Evolutionary conservation across 2,113 vertebrate species (phyloP).

Genomic region (Macheiramphus alcinus): DNA sequence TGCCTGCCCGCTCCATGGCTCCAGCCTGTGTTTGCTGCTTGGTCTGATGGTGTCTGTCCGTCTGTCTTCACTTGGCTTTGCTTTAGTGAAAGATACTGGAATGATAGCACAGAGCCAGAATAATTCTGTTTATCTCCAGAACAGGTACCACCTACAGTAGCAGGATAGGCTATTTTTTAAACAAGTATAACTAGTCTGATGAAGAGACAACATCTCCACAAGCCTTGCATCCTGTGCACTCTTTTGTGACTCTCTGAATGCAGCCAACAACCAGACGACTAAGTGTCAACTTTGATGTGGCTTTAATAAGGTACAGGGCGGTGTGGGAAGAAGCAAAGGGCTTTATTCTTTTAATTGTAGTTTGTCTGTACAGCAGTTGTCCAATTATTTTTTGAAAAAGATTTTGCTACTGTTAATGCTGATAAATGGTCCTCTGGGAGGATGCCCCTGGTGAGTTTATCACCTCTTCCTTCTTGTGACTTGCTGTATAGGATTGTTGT

Average conservation of each 20-base stretch:
- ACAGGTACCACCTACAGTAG: background rate
- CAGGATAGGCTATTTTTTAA: background rate
- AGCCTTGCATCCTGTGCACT: background rate
- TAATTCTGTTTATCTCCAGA: background rate
- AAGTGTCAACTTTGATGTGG: background rate
- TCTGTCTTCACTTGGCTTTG: background rate
- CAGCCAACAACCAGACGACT: background rate
- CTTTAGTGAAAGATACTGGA: background rate
- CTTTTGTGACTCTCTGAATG: background rate
- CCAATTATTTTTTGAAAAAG: background rate
- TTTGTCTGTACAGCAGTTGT: background rate
- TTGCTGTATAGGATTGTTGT: background rate
- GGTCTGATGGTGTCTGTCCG: background rate
- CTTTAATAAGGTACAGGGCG: background rate
- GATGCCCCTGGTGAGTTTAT: background rate
- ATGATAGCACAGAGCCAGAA: background rate
- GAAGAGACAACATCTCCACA: background rate
- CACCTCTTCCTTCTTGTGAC: background rate
- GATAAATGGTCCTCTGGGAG: constrained; percentile 11
- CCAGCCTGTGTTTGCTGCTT: background rate
- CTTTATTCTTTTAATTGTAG: constrained; percentile 45
- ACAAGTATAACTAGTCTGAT: background rate
- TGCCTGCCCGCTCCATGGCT: rapidly evolving
- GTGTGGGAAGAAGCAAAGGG: background rate
- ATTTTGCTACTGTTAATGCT: background rate